These are phyloP conservation scores for Eulemur albifrons DNA, from an alignment of 2,797 vertebrate species.

Conservation along the genomic window DNA sequence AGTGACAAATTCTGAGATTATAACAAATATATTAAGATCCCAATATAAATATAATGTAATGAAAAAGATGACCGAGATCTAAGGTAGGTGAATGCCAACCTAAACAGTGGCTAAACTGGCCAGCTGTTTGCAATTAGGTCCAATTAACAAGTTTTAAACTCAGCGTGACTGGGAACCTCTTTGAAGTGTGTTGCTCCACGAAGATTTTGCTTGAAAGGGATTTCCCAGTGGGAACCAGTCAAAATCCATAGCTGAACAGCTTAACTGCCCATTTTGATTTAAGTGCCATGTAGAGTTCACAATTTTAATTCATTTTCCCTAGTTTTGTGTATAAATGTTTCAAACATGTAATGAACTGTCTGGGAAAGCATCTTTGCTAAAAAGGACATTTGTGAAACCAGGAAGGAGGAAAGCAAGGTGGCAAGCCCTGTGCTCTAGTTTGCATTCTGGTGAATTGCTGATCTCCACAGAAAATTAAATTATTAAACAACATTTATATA, in stretches of 20 bases:
- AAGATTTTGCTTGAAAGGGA: slow-evolving; percentile 58
- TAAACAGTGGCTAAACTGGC: slow-evolving; percentile 74
- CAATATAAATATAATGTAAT: slow-evolving; percentile 34
- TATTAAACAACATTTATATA: neutral
- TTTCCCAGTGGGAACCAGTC: slow-evolving; percentile 47
- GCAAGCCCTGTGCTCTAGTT: neutral
- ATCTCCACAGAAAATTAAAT: neutral
- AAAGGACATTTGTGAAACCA: slow-evolving; percentile 22
- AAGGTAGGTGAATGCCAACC: slow-evolving; percentile 67
- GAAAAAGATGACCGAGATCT: slow-evolving; percentile 64
- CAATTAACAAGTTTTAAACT: slow-evolving; percentile 80
- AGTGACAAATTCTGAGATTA: slow-evolving; percentile 79
- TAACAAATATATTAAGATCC: slow-evolving; percentile 68
- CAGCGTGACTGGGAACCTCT: slow-evolving; percentile 36
- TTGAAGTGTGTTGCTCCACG: slow-evolving; percentile 40
- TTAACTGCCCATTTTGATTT: slow-evolving; percentile 45
- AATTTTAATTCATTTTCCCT: slow-evolving; percentile 38
- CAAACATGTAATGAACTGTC: neutral
- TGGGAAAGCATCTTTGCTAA: slow-evolving; percentile 25
- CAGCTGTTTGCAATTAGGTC: slow-evolving; percentile 79
- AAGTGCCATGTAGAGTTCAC: neutral
- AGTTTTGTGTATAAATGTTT: neutral
- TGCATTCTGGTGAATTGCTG: neutral
- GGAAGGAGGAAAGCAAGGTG: neutral
- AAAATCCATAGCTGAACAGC: slow-evolving; percentile 3